Base-by-base conservation (phyloP, 2,113 vertebrate species). In the Centropristis striata region DNA sequence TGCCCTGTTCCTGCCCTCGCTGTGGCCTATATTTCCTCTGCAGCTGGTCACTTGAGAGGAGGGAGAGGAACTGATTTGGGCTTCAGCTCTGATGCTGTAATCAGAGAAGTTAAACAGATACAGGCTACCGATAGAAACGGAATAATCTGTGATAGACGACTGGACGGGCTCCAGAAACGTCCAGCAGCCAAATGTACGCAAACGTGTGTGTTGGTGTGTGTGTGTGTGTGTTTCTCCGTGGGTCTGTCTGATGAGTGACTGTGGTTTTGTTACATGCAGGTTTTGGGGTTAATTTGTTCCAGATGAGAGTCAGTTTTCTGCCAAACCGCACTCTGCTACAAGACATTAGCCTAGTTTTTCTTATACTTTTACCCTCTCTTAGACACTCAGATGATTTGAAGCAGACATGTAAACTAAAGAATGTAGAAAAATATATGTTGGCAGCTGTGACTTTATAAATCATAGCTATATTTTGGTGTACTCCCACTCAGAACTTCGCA, bases 241-340 rank as follows among this genome's bases (percentile, higher is more conserved):
- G 23, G 53, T 49, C 68, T 78, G 60, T 57, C 50, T 83, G 82
- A 70, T 44, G 73, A 75, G 72, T 75, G 78, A 74, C 68, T 49
- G 61, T 65, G 76, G 85, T 83, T 85, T 83, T 86, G 84, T 80
- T 88, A 87, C 88, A 80, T 70, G 88, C 72, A 78, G 83, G 68
- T 88, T 91, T 89, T 36, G 59, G 49, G 76, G 80, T 90, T 87
- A 92, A 93, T 82, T 78, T 71, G 54, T 85, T 92, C 89, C 93
- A 94, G 78, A 93, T 93, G 91, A 72, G 71, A 55, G 47, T 57
- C 59, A 4, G 11, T 70, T 32, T 57, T 59, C 65, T 66, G 83
- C 86, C 86, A 90, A 89, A 75, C 55, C 6, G 12, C 71, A 68
- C 71, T 32, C 67, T 81, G 55, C 82, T 81, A 86, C 54, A 74